Evolutionary conservation across 1,140 invertebrate species (phyloP).

Genomic region (Hermetia illucens): DNA sequence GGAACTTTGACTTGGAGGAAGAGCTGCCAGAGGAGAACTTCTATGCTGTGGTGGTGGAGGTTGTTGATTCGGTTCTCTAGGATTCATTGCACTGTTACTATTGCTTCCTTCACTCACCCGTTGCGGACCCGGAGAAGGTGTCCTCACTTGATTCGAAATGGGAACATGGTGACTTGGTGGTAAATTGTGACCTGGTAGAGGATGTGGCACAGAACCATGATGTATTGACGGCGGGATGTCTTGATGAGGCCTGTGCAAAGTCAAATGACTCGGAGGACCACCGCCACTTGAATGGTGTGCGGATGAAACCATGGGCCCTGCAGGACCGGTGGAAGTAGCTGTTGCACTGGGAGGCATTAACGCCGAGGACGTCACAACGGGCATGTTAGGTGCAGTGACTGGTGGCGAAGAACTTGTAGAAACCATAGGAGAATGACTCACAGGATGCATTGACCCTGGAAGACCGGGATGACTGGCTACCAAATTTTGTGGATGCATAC

Average conservation of each 20-base stretch:
- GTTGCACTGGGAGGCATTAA: not conserved
- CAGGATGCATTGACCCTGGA: constrained; percentile 2
- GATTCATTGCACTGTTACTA: not conserved
- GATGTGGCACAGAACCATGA: not conserved
- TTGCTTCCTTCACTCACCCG: not conserved
- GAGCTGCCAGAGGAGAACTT: constrained; percentile 22
- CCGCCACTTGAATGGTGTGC: not conserved
- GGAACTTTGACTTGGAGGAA: constrained; percentile 21
- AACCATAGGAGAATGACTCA: constrained; percentile 6
- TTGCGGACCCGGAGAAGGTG: not conserved
- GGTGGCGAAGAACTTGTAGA: constrained; percentile 1
- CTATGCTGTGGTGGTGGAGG: constrained; percentile 20
- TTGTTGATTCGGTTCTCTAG: not conserved
- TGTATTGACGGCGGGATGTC: constrained; percentile 2
- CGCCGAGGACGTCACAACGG: not conserved
- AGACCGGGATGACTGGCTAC: not conserved
- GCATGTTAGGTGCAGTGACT: not conserved
- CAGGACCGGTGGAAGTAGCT: not conserved
- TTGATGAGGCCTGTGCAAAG: constrained; percentile 3
- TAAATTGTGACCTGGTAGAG: not conserved
- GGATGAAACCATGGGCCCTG: not conserved
- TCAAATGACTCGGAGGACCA: constrained; percentile 2
- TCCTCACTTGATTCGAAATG: not conserved
- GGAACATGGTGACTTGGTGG: not conserved
- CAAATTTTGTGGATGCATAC: not conserved